Conservation (phyloP, 1,140 invertebrate species). For the Aphidius gifuensis region DNA sequence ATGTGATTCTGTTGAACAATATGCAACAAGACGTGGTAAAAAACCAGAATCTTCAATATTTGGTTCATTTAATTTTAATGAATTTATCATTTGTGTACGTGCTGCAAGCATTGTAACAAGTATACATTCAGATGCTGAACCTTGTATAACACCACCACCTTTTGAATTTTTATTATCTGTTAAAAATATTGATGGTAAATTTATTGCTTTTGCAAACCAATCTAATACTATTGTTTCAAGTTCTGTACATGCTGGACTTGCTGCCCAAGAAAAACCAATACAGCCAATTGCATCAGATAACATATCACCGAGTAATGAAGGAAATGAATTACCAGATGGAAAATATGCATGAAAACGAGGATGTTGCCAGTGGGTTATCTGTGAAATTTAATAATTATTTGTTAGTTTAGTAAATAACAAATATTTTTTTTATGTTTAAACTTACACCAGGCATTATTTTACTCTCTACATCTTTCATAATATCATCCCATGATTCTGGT, state of each 20-base stretch:
- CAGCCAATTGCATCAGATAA: conserved; percentile 86
- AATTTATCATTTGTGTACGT: conserved; percentile 69
- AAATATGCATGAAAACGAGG: conserved; percentile 96
- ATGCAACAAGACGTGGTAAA: conserved; percentile 82
- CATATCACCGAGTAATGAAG: conserved; percentile 92
- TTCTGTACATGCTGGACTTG: conserved; percentile 82
- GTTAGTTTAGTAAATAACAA: neutral
- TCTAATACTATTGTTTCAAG: conserved; percentile 76
- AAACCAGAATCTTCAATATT: conserved; percentile 65
- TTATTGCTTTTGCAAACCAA: conserved; percentile 61
- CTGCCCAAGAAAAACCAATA: conserved; percentile 94
- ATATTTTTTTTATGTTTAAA: conserved; percentile 37
- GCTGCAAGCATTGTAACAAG: conserved; percentile 80
- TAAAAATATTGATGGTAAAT: conserved; percentile 58
- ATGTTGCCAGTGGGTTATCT: conserved; percentile 96
- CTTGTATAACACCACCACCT: conserved; percentile 77
- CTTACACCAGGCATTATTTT: conserved; percentile 93
- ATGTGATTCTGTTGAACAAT: conserved; percentile 79
- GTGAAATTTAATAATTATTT: conserved; percentile 27
- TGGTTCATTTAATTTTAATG: conserved; percentile 62
- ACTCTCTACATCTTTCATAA: conserved; percentile 84
- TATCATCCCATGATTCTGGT: conserved; percentile 79
- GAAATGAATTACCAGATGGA: conserved; percentile 90
- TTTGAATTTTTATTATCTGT: conserved; percentile 56
- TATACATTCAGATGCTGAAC: conserved; percentile 85